Evolutionary conservation across 2,113 vertebrate genomes (phyloP).

Genomic region (Ptyas mucosa): DNA sequence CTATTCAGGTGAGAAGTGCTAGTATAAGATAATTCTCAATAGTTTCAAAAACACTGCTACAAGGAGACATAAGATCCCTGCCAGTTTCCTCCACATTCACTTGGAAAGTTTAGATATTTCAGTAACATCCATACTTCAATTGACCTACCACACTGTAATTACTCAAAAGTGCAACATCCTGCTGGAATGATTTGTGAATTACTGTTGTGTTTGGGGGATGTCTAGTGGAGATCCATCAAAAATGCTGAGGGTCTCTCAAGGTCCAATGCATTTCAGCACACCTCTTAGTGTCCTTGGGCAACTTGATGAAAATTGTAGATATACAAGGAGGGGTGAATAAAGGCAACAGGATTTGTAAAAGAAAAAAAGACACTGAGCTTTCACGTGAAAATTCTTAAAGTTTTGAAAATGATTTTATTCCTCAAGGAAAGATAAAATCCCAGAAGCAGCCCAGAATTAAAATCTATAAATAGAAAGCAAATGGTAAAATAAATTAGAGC

Average conservation of each 20-base stretch:
- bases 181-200: slow-evolving; percentile 20
- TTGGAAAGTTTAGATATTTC: background rate
- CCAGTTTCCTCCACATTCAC: background rate
- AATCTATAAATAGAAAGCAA: background rate
- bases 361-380: background rate
- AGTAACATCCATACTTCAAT: background rate
- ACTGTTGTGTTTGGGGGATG: slow-evolving; percentile 17
- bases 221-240: slow-evolving; percentile 2
- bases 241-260: slow-evolving; percentile 18
- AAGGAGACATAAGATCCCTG: background rate
- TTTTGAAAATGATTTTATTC: background rate
- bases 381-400: background rate
- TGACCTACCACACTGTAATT: background rate
- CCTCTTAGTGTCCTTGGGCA: slow-evolving; percentile 4
- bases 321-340: background rate
- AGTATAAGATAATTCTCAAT: background rate
- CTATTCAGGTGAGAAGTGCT: no score
- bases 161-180: slow-evolving; percentile 3
- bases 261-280: slow-evolving; percentile 17
- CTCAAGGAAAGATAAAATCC: background rate
- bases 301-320: background rate
- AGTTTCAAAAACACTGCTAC: background rate
- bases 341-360: background rate
- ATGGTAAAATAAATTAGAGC: background rate
- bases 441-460: background rate